These are phyloP conservation scores for Trichopoda pennipes DNA, from an alignment of 2,888 invertebrate species.

Conservation along the genomic window DNA sequence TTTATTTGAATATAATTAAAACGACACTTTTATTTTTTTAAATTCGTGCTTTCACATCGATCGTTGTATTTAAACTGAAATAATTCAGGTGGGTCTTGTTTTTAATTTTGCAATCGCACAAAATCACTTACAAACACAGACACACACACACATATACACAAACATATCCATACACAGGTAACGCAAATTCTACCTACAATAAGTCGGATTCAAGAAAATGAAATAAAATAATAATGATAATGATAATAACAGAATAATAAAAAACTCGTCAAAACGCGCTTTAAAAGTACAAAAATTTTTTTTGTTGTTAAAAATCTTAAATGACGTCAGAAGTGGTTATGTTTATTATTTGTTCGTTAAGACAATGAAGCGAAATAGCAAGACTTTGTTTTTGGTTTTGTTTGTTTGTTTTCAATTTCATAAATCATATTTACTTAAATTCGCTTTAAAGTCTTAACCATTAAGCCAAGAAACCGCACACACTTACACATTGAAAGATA, in stretches of 20 bases:
- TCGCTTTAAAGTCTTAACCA: constrained; percentile 15
- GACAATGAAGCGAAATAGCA: constrained; percentile 28
- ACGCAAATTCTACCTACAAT: constrained; percentile 66
- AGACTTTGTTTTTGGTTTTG: constrained; percentile 17
- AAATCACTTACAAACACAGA: constrained; percentile 26
- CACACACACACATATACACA: constrained; percentile 20
- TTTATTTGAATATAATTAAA: constrained; percentile 26
- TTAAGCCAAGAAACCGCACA: not conserved
- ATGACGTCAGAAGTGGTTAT: constrained; percentile 60
- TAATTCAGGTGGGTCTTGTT: constrained; percentile 65
- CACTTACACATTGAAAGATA: not conserved
- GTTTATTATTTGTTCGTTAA: constrained; percentile 1
- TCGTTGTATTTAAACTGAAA: constrained; percentile 76
- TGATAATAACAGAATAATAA: not conserved
- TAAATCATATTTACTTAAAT: constrained; percentile 41
- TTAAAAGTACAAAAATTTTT: constrained; percentile 48
- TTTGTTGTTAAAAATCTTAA: constrained; percentile 37
- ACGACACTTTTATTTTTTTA: not conserved
- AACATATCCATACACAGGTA: constrained; percentile 48
- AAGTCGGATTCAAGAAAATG: constrained; percentile 22
- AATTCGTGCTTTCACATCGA: constrained; percentile 74
- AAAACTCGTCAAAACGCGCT: constrained; percentile 49
- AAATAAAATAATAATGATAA: constrained; percentile 1
- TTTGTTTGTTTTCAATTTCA: constrained; percentile 13
- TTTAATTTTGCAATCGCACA: constrained; percentile 61